phyloP scores from a whole-genome alignment of 2,113 vertebrate genomes.

The Gopherus evgoodei region DNA sequence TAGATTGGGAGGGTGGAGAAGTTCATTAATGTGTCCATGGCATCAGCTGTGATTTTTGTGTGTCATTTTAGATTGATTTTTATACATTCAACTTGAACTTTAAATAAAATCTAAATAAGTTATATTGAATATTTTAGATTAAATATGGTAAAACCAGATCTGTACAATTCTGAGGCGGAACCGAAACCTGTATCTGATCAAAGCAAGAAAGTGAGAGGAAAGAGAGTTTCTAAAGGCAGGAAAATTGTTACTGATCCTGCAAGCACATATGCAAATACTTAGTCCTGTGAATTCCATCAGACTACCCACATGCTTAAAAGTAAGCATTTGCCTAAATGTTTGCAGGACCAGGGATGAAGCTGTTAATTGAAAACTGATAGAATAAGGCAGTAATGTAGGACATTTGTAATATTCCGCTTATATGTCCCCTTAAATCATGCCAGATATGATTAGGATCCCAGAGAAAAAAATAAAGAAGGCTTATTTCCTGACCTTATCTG shows the following conservation, averaged over 20 bases:
- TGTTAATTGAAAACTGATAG: neutral
- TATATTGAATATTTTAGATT: neutral
- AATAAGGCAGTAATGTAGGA: neutral
- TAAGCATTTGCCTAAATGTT: neutral
- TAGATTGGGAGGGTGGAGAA: neutral
- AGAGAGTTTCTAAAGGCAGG: neutral
- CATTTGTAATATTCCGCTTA: conserved; percentile 7
- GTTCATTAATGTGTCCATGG: neutral
- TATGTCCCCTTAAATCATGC: conserved; percentile 8
- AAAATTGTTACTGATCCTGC: neutral
- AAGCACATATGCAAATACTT: neutral
- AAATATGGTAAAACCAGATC: neutral
- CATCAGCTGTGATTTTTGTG: neutral
- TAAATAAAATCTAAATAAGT: neutral
- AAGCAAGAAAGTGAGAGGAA: neutral
- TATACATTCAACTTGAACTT: neutral
- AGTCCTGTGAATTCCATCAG: neutral
- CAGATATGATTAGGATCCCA: neutral
- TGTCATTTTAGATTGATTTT: neutral
- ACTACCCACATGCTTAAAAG: neutral
- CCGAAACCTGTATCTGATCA: neutral
- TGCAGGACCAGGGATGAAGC: neutral
- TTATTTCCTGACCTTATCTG: conserved; percentile 58
- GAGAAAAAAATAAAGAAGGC: neutral
- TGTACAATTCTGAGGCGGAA: neutral